Evolutionary conservation across 2,113 vertebrate species (phyloP), one percentile per base, ranked within the genome.

Genomic region (Etia nguti): DNA sequence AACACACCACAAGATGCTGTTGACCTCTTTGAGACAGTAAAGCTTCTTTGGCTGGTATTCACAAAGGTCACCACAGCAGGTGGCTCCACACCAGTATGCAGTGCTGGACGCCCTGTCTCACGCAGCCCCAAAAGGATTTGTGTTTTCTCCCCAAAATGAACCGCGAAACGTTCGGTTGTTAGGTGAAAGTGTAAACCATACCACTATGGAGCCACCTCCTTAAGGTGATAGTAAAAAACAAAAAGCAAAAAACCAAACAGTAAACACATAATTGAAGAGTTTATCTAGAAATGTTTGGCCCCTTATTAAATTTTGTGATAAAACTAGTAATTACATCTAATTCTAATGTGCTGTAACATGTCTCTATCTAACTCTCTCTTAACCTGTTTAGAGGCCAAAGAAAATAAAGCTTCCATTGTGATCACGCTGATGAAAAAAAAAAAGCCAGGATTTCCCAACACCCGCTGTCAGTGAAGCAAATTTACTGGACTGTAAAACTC

Each of bases 381-480:
- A 10, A 79, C 0, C 3, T 77, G 38, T 34, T 36, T 36, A 84
- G n/a, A 77, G 29, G 9, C 36, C 57, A 48, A 8, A 34, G 46
- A 89, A 59, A 31, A 20, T 18, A 50, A 77, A 59, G 11, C 20
- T 20, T 84, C 26, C 3, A 31, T 12, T 81, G 6, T 26, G 6
- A 79, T 56, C 10, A 54, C 4, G 10, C 10, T 1, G 10, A 10
- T 48, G 13, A 80, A 59, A 77, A 26, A 77, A 26, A 81, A 84
- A 73, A 2, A 7, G n/a, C n/a, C 12, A 52, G 12, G 24, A 7
- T 90, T 91, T 83, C 56, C 60, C 85, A 89, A 93, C 82, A 86
- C 48, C 36, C 22, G 11, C 36, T 3, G 1, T 22, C 3, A 68
- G 26, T 89, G 87, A 91, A 52, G 82, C 70, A 84, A 88, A 36